Evolutionary conservation across 2,888 invertebrate species (phyloP).

Genomic region (Platycheirus rosarum): DNA sequence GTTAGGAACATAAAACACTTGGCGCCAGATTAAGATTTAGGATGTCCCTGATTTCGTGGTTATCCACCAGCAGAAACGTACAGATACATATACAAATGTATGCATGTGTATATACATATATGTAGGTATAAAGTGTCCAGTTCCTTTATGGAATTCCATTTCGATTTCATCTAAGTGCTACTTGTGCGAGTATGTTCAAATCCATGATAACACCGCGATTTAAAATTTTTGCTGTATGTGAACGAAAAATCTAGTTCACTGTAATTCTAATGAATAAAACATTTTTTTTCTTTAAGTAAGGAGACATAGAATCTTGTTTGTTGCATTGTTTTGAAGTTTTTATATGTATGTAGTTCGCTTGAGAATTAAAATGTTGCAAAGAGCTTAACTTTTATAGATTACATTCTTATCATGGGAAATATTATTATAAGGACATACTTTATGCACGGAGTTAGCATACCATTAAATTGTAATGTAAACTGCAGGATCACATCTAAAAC

Average conservation of each 20-base stretch:
- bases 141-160: constrained; percentile 62
- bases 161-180: constrained; percentile 57
- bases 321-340: constrained; percentile 19
- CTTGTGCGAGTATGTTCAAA: constrained; percentile 35
- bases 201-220: constrained; percentile 36
- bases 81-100: neutral
- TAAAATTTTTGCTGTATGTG: constrained; percentile 21
- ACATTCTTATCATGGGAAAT: too few relatives aligned
- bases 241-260: constrained; percentile 21
- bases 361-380: constrained; percentile 3
- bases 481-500: too few relatives aligned
- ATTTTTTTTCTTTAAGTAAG: constrained; percentile 9
- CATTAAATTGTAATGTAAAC: too few relatives aligned
- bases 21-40: constrained; percentile 71
- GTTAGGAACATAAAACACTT: constrained; percentile 60
- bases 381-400: neutral
- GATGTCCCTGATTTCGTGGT: constrained; percentile 64
- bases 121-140: constrained; percentile 52
- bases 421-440: too few relatives aligned
- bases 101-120: constrained; percentile 11
- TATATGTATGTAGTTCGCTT: too few relatives aligned
- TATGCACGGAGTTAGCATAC: too few relatives aligned
- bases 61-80: constrained; percentile 39
- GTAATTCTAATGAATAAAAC: constrained; percentile 33
- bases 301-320: constrained; percentile 5